Conservation (phyloP, 2,888 invertebrate species). For the Hirtodrosophila cameraria region DNA sequence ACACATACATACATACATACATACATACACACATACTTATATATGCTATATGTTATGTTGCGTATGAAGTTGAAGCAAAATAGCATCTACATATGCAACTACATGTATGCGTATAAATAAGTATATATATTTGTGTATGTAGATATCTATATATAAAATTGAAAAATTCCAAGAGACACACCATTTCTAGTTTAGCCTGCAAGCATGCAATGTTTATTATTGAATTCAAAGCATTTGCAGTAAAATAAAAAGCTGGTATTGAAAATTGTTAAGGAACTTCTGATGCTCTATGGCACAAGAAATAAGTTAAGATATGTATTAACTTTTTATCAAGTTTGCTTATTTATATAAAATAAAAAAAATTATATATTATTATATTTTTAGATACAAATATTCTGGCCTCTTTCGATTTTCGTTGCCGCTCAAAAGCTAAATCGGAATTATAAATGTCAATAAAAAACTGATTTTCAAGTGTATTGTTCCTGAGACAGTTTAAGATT, state of each 20-base stretch:
- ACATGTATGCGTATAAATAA: constrained; percentile 2
- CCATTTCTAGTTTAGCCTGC: constrained; percentile 28
- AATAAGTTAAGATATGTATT: not conserved
- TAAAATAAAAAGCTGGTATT: not conserved
- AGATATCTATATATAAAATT: constrained; percentile 49
- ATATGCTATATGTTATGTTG: constrained; percentile 42
- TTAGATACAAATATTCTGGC: too few species aligned
- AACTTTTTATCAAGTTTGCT: too few species aligned
- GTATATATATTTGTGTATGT: not conserved
- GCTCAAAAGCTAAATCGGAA: too few species aligned
- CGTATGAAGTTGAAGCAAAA: constrained; percentile 45
- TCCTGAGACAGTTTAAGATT: too few species aligned
- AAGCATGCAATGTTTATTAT: constrained; percentile 56
- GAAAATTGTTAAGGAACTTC: not conserved
- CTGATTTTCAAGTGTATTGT: too few species aligned
- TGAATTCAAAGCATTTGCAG: constrained; percentile 42
- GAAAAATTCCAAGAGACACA: constrained; percentile 64
- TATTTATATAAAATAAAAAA: too few species aligned
- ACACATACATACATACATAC: constrained; percentile 7
- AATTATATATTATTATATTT: too few species aligned
- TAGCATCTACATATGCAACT: constrained; percentile 32
- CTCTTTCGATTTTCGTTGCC: too few species aligned
- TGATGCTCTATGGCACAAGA: constrained; percentile 6
- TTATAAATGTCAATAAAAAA: too few species aligned
- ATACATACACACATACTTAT: constrained; percentile 3